Conservation (phyloP, 2,797 vertebrate species). For the Leptoclinus maculatus region DNA sequence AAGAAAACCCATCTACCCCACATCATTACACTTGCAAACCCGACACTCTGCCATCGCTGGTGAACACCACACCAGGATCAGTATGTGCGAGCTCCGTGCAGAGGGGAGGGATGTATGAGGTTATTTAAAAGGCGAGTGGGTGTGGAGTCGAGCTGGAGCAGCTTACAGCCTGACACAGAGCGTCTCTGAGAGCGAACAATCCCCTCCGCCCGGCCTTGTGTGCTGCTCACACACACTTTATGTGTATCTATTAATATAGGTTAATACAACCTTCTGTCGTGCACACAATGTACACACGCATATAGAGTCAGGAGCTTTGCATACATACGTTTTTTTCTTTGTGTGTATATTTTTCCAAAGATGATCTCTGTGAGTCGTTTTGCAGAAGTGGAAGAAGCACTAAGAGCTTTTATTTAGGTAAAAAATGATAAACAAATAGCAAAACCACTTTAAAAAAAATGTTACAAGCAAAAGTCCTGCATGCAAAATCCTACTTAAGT, state of each 20-base stretch:
- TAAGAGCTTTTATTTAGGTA: not conserved
- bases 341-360: not conserved
- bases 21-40: not conserved
- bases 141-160: conserved; percentile 73
- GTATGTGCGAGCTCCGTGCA: conserved; percentile 19
- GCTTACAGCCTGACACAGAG: conserved; percentile 71
- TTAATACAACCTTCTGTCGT: conserved; percentile 25
- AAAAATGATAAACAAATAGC: not conserved
- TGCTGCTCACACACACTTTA: conserved; percentile 41
- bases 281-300: conserved; percentile 1
- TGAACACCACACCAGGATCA: conserved; percentile 19
- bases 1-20: not conserved
- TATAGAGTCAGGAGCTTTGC: not conserved
- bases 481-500: not conserved
- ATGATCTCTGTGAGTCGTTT: not conserved
- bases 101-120: conserved; percentile 57
- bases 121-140: conserved; percentile 79
- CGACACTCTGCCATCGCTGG: conserved; percentile 1
- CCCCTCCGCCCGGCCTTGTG: conserved; percentile 35
- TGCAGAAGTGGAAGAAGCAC: not conserved
- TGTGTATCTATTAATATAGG: conserved; percentile 48
- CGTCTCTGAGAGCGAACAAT: conserved; percentile 56
- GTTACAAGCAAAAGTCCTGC: too few relatives aligned
- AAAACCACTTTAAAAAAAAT: not conserved
- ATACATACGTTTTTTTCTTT: not conserved